Evolutionary conservation across 2,888 invertebrate genomes (phyloP).

Genomic region (Drosophila trichaetosa): DNA sequence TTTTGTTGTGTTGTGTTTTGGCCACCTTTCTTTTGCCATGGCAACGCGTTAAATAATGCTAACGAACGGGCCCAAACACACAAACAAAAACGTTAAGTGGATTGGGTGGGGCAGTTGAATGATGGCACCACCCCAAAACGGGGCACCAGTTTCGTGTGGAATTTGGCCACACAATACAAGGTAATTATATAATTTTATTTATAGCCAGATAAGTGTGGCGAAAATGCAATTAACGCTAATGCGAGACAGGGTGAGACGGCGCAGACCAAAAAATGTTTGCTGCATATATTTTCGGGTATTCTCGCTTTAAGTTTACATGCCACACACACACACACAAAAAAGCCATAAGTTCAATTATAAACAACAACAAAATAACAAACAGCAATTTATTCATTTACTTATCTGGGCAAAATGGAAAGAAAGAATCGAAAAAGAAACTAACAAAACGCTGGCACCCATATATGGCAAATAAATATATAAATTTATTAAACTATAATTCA

Average conservation of each 20-base stretch:
- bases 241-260: slow-evolving; percentile 2
- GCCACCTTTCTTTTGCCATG: slow-evolving; percentile 73
- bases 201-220: slow-evolving; percentile 79
- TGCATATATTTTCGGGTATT: slow-evolving; percentile 19
- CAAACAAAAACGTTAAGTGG: slow-evolving; percentile 67
- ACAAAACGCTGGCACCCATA: slow-evolving; percentile 4
- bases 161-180: slow-evolving; percentile 69
- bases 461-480: slow-evolving; percentile 61
- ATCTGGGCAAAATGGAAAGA: slow-evolving; percentile 5
- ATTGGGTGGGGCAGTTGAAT: slow-evolving; percentile 38
- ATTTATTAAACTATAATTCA: slow-evolving; percentile 81
- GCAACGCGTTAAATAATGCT: slow-evolving; percentile 78
- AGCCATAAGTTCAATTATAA: slow-evolving; percentile 59
- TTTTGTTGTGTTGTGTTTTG: slow-evolving; percentile 63
- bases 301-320: slow-evolving; percentile 26
- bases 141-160: slow-evolving; percentile 27
- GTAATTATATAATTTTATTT: slow-evolving; percentile 81
- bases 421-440: background rate
- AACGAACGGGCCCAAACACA: slow-evolving; percentile 46
- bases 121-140: slow-evolving; percentile 12
- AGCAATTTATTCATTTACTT: slow-evolving; percentile 61
- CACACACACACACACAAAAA: slow-evolving; percentile 1
- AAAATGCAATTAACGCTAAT: slow-evolving; percentile 76
- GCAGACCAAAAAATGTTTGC: slow-evolving; percentile 6
- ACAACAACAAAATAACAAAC: slow-evolving; percentile 26